Evolutionary conservation across 2,888 invertebrate species (phyloP), one percentile per base, ranked within the genome.

Genomic region (Synergus umbraculus): DNA sequence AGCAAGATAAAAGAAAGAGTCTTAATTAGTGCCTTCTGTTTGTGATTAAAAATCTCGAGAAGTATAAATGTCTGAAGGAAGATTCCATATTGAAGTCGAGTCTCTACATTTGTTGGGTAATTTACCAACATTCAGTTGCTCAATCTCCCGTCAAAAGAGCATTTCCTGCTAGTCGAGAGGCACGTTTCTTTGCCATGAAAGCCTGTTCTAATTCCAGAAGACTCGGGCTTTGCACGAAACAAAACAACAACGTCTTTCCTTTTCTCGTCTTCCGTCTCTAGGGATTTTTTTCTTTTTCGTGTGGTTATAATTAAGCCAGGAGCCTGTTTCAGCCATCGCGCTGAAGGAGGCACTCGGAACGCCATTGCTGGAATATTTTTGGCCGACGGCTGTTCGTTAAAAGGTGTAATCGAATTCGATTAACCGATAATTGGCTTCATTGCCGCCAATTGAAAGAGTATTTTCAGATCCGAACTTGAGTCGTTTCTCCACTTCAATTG

Each of bases 251-350:
- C 12, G 22, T 44, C n/a, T 44, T 10, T 44, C 22, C 29, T 15
- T 69, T 46, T 63, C 76, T 78, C 76, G 64, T 79, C 64, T 77
- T 79, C 37, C 41, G 58, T 49, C 78, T 63, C 37, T 63, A n/a
- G 15, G 13, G 12, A 49, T 65, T 66, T 69, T 65, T 65, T 29
- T 13, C 64, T 37, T 37, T 77, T 49, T 77, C 49, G 37, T 76
- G 80, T 80, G 78, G 78, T 84, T 87, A 88, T 86, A 88, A 88
- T 88, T 88, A 87, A 86, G 84, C 78, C 63, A 18, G 80, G 82
- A 60, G 76, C 44, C 82, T 73, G 78, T 81, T 79, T 64, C 82
- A 83, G 84, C 85, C 83, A 87, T 86, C 80, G 46, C 69, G 69
- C 69, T 69, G 29, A 69, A 69, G 69, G 83, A 82, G 79, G 69